Conservation (phyloP, 1,140 invertebrate genomes). For the Sminthurinus signatus region DNA sequence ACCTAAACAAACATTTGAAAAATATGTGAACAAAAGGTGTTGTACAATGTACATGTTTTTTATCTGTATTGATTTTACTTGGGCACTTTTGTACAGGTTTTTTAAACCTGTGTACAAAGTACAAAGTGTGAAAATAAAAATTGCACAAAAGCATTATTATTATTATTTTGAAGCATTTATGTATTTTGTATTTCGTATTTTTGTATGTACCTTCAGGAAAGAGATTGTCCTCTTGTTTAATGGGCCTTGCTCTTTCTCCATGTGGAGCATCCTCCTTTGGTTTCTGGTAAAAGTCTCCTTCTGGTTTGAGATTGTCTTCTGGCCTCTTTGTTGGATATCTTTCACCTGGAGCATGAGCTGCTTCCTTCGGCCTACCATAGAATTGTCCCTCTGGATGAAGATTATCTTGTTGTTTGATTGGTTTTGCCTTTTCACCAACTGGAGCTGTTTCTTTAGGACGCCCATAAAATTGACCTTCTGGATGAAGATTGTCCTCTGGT, state of each 20-base stretch:
- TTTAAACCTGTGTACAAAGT: no score
- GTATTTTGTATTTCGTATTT: no score
- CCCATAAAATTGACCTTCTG: slow-evolving; percentile 47
- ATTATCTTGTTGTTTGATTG: slow-evolving; percentile 39
- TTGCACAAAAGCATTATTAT: no score
- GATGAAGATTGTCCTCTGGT: slow-evolving; percentile 56
- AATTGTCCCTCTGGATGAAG: slow-evolving; percentile 40
- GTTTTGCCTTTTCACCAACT: slow-evolving; percentile 10
- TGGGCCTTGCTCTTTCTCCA: slow-evolving; percentile 47
- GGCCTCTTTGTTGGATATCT: slow-evolving; percentile 47
- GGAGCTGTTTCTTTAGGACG: background rate
- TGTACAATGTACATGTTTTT: no score
- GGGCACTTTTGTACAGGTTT: no score
- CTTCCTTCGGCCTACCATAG: slow-evolving; percentile 18
- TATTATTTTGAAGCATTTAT: no score
- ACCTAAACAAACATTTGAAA: no score
- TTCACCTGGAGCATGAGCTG: slow-evolving; percentile 35
- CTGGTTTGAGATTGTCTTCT: slow-evolving; percentile 48
- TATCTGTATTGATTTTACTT: no score
- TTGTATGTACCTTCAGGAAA: slow-evolving; percentile 47
- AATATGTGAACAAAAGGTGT: no score
- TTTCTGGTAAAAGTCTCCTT: slow-evolving; percentile 49
- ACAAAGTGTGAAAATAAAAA: no score
- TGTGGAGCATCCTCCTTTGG: slow-evolving; percentile 36
- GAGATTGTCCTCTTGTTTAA: slow-evolving; percentile 50